A percentile compares a stretch with the other conserved stretches of the same genome.
phyloP scores from a whole-genome alignment of 2,797 vertebrate genomes.

The Enteromius radiatus region DNA sequence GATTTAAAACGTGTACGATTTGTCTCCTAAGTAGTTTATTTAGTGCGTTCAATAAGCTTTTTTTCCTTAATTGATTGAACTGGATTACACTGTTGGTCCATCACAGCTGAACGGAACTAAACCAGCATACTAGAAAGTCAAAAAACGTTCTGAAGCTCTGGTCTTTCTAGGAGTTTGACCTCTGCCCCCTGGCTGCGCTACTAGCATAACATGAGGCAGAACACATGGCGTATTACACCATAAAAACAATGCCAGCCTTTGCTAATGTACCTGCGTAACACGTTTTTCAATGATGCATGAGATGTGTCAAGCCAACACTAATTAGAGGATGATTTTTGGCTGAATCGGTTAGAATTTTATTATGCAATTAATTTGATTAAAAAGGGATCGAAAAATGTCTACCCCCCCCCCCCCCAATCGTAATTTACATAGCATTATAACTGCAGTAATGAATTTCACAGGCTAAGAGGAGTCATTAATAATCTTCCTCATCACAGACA shows the following conservation, averaged over 20 bases:
- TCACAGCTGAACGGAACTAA: slow-evolving; percentile 26
- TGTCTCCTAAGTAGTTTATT: slow-evolving; percentile 14
- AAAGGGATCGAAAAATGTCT: not conserved
- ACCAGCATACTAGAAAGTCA: slow-evolving; percentile 43
- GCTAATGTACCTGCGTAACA: slow-evolving; percentile 14
- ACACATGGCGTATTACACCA: slow-evolving; percentile 54
- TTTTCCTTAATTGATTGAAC: slow-evolving; percentile 20
- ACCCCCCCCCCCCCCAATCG: not conserved
- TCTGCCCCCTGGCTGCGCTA: slow-evolving; percentile 53
- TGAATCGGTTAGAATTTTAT: slow-evolving; percentile 23
- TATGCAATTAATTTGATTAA: slow-evolving; percentile 41
- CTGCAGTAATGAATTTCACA: slow-evolving; percentile 7
- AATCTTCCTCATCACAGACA: slow-evolving; percentile 22
- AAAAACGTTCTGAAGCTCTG: slow-evolving; percentile 56
- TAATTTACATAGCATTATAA: slow-evolving; percentile 31
- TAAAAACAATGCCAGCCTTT: slow-evolving; percentile 35
- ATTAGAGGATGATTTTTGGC: slow-evolving; percentile 25
- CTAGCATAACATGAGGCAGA: slow-evolving; percentile 60
- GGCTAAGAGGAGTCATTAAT: slow-evolving; percentile 19
- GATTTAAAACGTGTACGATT: not conserved
- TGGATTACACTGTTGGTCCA: slow-evolving; percentile 20
- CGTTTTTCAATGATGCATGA: slow-evolving; percentile 28
- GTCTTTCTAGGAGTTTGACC: slow-evolving; percentile 60
- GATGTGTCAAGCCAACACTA: slow-evolving; percentile 27
- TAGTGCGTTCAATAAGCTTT: not conserved